A percentile compares a stretch with the other conserved stretches of the same genome.
Conservation (phyloP, 2,113 vertebrate species). For the Halichoerus grypus region DNA sequence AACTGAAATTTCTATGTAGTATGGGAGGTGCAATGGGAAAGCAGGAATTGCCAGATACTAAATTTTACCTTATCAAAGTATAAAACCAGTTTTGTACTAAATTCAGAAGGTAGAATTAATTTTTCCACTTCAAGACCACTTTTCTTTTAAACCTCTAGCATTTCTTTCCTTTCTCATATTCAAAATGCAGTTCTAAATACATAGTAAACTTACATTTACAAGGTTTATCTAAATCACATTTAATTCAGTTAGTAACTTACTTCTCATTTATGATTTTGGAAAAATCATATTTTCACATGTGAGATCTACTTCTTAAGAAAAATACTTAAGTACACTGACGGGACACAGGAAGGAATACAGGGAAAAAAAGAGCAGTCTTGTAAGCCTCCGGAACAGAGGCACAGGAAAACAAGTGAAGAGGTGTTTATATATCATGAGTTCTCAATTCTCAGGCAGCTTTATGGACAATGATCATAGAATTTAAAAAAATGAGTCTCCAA, state of each 20-base stretch:
- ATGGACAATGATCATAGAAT: neutral
- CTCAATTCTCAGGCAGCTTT: neutral
- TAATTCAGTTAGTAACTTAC: conserved; percentile 22
- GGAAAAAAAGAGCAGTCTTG: neutral
- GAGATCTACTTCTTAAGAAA: conserved; percentile 45
- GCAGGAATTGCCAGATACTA: neutral
- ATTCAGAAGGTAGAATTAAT: neutral
- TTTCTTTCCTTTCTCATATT: neutral
- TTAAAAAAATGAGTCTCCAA: neutral
- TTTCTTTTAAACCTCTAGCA: neutral
- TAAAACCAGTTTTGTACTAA: neutral
- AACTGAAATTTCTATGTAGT: neutral
- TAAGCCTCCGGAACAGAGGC: neutral
- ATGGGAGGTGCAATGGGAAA: neutral
- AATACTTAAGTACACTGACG: neutral
- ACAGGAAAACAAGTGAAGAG: neutral
- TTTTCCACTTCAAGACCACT: neutral
- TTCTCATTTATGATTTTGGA: conserved; percentile 3
- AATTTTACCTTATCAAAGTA: neutral
- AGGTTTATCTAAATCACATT: neutral
- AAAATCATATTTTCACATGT: conserved; percentile 12
- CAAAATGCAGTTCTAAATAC: neutral
- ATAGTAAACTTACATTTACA: neutral
- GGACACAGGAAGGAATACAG: neutral
- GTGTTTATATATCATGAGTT: neutral